These are phyloP conservation scores for Menidia beryllina DNA, from an alignment of 2,113 vertebrate species.

Conservation along the genomic window DNA sequence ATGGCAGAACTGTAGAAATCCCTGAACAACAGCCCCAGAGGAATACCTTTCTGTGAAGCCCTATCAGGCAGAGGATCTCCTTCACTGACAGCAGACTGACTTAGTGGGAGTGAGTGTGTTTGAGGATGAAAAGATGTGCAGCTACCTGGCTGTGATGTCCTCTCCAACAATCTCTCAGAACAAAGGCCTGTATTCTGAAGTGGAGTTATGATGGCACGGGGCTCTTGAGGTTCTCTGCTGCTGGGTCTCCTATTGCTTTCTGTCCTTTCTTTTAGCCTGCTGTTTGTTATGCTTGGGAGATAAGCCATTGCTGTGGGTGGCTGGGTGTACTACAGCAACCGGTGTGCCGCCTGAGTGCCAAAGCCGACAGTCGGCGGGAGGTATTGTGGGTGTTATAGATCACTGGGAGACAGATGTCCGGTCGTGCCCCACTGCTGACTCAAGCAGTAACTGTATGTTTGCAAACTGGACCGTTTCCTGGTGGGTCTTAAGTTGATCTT, in stretches of 20 bases:
- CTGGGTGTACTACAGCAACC: slow-evolving; percentile 62
- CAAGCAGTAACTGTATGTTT: slow-evolving; percentile 52
- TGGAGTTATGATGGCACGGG: slow-evolving; percentile 63
- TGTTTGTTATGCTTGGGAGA: slow-evolving; percentile 71
- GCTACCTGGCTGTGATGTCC: slow-evolving; percentile 71
- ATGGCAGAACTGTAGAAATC: slow-evolving; percentile 70
- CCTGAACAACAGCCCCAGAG: slow-evolving; percentile 78
- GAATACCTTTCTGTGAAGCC: slow-evolving; percentile 77
- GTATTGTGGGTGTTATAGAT: slow-evolving; percentile 68
- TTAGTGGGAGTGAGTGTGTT: slow-evolving; percentile 65
- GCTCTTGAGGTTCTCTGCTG: slow-evolving; percentile 57
- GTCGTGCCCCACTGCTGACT: slow-evolving; percentile 64
- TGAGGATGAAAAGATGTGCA: slow-evolving; percentile 72
- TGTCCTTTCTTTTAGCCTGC: slow-evolving; percentile 55
- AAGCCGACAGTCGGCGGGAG: slow-evolving; percentile 71
- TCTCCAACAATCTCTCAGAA: slow-evolving; percentile 65
- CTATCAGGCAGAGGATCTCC: slow-evolving; percentile 80
- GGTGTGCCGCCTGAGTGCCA: slow-evolving; percentile 57
- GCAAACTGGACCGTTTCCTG: slow-evolving; percentile 64
- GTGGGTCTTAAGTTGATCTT: slow-evolving; percentile 55
- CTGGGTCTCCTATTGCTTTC: slow-evolving; percentile 58
- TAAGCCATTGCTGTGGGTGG: slow-evolving; percentile 71
- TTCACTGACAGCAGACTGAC: slow-evolving; percentile 53
- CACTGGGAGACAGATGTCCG: slow-evolving; percentile 74
- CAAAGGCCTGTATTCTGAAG: slow-evolving; percentile 74